Conservation (phyloP, 2,113 vertebrate species). For the Entomyzon cyanotis region DNA sequence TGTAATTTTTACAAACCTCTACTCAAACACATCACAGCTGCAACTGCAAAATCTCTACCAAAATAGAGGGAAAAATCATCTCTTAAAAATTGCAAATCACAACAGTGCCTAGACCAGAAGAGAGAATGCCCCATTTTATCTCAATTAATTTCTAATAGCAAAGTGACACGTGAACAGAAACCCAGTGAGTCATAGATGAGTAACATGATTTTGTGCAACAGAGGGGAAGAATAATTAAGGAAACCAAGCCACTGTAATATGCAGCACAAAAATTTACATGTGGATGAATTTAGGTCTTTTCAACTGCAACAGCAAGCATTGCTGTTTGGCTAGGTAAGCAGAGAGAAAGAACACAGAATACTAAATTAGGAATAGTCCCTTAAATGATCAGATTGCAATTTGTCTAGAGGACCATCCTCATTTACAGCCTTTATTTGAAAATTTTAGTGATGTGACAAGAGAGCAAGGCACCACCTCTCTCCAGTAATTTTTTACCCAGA, state of each 20-base stretch:
- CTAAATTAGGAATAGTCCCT: background rate
- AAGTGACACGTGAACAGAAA: background rate
- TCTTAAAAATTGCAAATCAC: background rate
- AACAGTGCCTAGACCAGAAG: background rate
- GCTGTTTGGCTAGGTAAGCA: background rate
- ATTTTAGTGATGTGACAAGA: background rate
- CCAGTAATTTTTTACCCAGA: background rate
- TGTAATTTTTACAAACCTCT: background rate
- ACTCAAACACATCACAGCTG: background rate
- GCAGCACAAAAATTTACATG: background rate
- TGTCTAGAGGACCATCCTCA: background rate
- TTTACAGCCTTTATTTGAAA: background rate
- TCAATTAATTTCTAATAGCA: background rate
- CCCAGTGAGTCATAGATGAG: slow-evolving; percentile 21
- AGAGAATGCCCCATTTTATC: background rate
- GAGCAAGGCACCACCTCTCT: background rate
- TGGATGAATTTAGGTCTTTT: background rate
- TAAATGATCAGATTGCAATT: background rate
- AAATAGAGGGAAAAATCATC: background rate
- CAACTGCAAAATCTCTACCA: background rate
- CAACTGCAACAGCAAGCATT: background rate
- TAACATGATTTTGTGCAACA: background rate
- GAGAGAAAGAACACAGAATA: background rate
- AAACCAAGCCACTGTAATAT: background rate
- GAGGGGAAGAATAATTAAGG: background rate